Base-by-base conservation (phyloP, 2,113 vertebrate species). In the Serilophus lunatus region DNA sequence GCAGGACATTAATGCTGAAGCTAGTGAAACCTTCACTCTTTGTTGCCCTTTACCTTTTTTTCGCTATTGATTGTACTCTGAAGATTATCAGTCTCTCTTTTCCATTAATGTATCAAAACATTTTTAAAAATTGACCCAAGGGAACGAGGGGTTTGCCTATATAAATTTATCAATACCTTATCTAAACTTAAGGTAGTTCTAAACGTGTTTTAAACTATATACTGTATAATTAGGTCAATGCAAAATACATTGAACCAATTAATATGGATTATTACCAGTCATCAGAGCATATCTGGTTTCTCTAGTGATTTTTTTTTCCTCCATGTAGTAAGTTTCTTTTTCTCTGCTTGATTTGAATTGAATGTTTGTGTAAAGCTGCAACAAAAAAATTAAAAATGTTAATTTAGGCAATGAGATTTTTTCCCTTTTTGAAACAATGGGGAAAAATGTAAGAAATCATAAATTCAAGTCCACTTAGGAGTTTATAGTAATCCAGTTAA, bases 121-220 rank as follows among this genome's bases (percentile, higher is more conserved):
- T 3, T 40, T 86, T 24, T 80, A 54, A 69, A 68, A 95, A 16
- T 29, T n/a, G 18, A 90, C 9, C 19, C 9, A 16, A 45, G 84
- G 28, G 49, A 78, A 13, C 20, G 42, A 19, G 5, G 0, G 0
- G 1, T 69, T 86, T 65, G 24, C 36, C 54, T 28, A 1, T 53
- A 2, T 50, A 35, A 61, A 20, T 38, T 25, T 63, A 80, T 75
- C 59, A 42, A 54, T 77, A 69, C 25, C 15, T 18, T 7, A 47
- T 83, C 86, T 61, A 80, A 88, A 63, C 9, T 44, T 49, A 44
- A 28, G 2, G 2, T 81, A 42, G 64, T 90, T 85, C 31, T 77
- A 54, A 31, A 26, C 18, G 44, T 66, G 18, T 61, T 91, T 83
- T 74, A 70, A 51, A 63, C 23, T 7, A 29, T 71, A n/a, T 45